phyloP scores from a whole-genome alignment of 1,140 invertebrate genomes.

The Scaptomyza pallida region DNA sequence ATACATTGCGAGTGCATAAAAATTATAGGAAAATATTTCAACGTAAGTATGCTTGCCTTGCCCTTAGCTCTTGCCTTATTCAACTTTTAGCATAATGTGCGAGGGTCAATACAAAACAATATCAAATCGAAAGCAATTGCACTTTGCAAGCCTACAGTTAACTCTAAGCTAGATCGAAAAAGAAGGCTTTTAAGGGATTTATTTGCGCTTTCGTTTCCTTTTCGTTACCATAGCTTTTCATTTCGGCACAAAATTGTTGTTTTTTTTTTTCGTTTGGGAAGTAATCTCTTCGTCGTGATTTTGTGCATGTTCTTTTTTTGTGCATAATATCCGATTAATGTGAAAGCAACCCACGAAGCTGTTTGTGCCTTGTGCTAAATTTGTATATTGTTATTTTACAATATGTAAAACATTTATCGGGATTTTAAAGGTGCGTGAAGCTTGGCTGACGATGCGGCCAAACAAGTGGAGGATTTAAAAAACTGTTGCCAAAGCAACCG shows the following conservation, averaged over 20 bases:
- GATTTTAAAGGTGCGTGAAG: slow-evolving; percentile 41
- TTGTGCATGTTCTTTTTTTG: neutral
- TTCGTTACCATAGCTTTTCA: too few species aligned
- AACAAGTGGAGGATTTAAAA: neutral
- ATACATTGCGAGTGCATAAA: slow-evolving; percentile 46
- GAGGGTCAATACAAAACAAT: neutral
- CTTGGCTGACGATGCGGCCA: neutral
- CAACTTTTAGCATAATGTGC: neutral
- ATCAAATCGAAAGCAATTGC: neutral
- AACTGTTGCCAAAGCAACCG: neutral
- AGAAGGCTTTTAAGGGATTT: neutral
- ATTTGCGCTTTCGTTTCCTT: neutral
- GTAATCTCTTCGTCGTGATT: neutral
- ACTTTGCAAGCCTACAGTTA: too few species aligned
- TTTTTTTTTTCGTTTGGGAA: neutral
- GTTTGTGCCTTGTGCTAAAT: slow-evolving; percentile 28
- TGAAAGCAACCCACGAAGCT: slow-evolving; percentile 5
- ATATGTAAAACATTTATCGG: slow-evolving; percentile 70
- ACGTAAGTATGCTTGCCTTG: neutral
- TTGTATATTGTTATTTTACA: slow-evolving; percentile 72
- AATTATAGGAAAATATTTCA: slow-evolving; percentile 56
- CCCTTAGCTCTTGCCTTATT: neutral
- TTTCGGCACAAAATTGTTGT: too few species aligned
- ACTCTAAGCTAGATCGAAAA: too few species aligned
- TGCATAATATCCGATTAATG: neutral